A percentile compares a stretch with the other conserved stretches of the same genome.
Conservation (phyloP, 2,113 vertebrate genomes). For the Ptilonorhynchus violaceus region DNA sequence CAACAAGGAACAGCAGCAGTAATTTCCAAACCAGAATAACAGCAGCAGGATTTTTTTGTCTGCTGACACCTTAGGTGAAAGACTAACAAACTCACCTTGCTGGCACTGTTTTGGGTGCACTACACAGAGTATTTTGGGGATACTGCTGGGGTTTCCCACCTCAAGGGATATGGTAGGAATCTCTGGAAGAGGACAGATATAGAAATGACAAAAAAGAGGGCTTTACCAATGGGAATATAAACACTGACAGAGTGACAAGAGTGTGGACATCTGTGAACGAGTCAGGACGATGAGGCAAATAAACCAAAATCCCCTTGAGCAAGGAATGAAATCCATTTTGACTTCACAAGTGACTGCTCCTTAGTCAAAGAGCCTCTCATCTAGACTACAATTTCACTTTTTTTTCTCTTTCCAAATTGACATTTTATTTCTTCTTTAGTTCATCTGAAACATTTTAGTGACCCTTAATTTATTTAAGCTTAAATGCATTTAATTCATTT, state of each 20-base stretch:
- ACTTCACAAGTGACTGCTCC: background rate
- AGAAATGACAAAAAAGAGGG: background rate
- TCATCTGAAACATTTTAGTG: background rate
- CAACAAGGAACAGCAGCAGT: background rate
- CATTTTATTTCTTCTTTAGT: conserved; percentile 26
- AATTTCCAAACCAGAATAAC: background rate
- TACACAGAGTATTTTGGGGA: background rate
- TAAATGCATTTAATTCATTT: conserved; percentile 1
- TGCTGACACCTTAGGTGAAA: background rate
- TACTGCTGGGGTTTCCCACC: background rate
- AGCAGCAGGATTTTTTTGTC: background rate
- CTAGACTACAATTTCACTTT: background rate
- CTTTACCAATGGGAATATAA: background rate
- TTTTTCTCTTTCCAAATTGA: background rate
- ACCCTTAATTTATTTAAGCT: conserved; percentile 18
- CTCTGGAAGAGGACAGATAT: background rate
- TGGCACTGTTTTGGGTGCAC: background rate
- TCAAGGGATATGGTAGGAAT: background rate
- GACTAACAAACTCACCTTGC: background rate
- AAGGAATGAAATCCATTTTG: background rate
- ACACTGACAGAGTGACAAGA: background rate
- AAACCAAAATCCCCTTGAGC: background rate
- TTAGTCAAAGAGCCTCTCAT: background rate
- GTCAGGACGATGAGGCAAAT: background rate
- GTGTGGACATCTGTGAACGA: background rate